Conservation (phyloP, 2,113 vertebrate species). For the Phylloscopus trochilus region DNA sequence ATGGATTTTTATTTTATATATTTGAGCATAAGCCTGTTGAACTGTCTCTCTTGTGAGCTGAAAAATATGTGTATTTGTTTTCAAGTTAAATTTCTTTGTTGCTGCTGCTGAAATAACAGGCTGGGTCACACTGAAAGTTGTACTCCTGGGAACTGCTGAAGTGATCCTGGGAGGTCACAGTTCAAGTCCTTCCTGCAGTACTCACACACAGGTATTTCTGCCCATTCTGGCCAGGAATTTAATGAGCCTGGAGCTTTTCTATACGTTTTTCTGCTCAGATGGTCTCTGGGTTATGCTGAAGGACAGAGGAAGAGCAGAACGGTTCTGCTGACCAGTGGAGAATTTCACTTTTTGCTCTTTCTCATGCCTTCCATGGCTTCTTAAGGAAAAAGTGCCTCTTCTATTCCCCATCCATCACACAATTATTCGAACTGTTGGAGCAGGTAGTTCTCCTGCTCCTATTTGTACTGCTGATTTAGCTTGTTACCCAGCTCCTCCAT, state of each 20-base stretch:
- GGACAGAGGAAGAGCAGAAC: neutral
- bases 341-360: neutral
- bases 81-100: neutral
- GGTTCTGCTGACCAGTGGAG: neutral
- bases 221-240: neutral
- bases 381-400: neutral
- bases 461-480: conserved; percentile 49
- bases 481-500: conserved; percentile 19
- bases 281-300: neutral
- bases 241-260: neutral
- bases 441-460: conserved; percentile 32
- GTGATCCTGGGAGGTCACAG: neutral
- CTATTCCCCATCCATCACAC: neutral
- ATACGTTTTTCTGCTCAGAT: neutral
- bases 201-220: neutral
- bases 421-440: conserved; percentile 38
- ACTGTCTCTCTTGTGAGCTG: neutral
- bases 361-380: neutral
- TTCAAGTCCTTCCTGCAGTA: neutral
- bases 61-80: neutral
- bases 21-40: neutral
- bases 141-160: neutral
- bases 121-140: neutral
- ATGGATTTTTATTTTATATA: neutral
- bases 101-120: neutral